A percentile compares a stretch with the other conserved stretches of the same genome.
These are phyloP conservation scores for Myiopsitta monachus DNA, from an alignment of 2,113 vertebrate genomes.

Conservation along the genomic window DNA sequence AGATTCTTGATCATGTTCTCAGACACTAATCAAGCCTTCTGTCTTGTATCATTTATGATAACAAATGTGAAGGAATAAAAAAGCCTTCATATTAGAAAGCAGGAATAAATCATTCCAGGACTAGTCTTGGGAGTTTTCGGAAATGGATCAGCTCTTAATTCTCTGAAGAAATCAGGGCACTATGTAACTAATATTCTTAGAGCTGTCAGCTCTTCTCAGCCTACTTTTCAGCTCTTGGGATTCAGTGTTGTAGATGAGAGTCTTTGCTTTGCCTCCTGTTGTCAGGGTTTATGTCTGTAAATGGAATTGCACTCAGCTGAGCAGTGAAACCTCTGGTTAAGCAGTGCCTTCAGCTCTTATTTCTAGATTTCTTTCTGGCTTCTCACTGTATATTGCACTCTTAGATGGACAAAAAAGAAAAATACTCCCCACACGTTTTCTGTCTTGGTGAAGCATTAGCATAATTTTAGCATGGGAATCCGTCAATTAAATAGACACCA, in stretches of 20 bases:
- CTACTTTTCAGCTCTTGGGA: neutral
- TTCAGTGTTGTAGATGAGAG: neutral
- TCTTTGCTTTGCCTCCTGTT: neutral
- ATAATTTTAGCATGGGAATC: neutral
- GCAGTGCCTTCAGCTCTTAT: neutral
- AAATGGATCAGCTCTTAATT: neutral
- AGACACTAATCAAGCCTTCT: slow-evolving; percentile 28
- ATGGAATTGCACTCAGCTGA: neutral
- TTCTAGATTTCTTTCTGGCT: neutral
- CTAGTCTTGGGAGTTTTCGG: neutral
- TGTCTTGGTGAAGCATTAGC: neutral
- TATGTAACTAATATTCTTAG: neutral
- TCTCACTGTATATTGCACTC: neutral
- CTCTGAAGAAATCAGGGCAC: neutral
- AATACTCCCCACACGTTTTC: neutral
- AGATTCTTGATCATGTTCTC: slow-evolving; percentile 39
- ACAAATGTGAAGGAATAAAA: slow-evolving; percentile 23
- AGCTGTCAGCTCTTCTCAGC: neutral
- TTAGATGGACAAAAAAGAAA: neutral
- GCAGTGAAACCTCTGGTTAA: neutral
- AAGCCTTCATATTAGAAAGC: neutral
- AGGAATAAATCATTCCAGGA: neutral
- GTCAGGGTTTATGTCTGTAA: neutral
- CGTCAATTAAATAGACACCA: neutral
- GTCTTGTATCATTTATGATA: slow-evolving; percentile 31